Conservation (phyloP, 2,113 vertebrate species). For the Macaca nemestrina region DNA sequence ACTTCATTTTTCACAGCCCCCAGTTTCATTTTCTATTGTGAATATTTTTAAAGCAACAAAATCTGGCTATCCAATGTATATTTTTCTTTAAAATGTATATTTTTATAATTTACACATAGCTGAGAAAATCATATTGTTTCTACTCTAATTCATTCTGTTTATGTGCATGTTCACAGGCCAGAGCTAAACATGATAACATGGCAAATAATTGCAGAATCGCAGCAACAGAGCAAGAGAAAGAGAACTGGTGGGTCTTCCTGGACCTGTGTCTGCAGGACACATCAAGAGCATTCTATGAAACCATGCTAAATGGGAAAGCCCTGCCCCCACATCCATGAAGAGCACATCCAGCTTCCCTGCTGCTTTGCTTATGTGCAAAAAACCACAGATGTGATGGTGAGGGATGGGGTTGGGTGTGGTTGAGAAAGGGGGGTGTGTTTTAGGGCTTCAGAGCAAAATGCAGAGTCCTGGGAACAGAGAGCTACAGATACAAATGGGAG, state of each 20-base stretch:
- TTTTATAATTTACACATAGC: background rate
- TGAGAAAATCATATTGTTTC: background rate
- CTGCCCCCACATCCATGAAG: background rate
- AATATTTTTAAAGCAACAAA: conserved; percentile 51
- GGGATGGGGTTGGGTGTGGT: too few relatives aligned
- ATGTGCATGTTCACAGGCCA: background rate
- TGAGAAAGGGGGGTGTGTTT: background rate
- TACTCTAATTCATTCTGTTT: background rate
- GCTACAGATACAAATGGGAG: background rate
- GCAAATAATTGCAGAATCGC: background rate
- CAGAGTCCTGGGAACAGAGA: background rate
- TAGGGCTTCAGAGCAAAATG: background rate
- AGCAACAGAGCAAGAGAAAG: background rate
- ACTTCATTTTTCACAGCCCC: conserved; percentile 20
- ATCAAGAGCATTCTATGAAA: background rate
- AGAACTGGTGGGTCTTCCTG: background rate
- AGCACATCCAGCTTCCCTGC: background rate
- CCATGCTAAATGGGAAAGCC: background rate
- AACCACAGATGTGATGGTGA: background rate
- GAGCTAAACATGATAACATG: background rate
- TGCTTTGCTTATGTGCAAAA: background rate
- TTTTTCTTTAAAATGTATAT: conserved; percentile 20
- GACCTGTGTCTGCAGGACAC: background rate
- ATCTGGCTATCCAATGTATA: background rate
- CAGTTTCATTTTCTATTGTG: conserved; percentile 22